Conservation (phyloP, 2,797 vertebrate genomes). For the Florisuga fusca region DNA sequence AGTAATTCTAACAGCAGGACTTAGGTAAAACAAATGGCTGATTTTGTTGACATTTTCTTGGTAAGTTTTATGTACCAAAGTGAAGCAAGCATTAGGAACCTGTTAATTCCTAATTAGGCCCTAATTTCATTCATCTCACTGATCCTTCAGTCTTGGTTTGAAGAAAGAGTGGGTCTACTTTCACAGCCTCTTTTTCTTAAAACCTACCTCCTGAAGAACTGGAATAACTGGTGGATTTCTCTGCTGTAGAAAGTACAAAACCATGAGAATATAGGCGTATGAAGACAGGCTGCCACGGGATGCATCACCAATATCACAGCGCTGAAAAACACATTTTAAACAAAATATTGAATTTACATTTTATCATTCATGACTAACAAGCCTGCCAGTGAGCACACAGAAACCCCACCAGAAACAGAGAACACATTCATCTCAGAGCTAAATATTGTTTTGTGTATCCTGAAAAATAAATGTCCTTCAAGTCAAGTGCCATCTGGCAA, state of each 20-base stretch:
- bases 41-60: background rate
- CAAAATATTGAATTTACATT: slow-evolving; percentile 10
- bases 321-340: slow-evolving; percentile 78
- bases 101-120: background rate
- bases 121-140: background rate
- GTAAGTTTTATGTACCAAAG: background rate
- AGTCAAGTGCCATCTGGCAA: slow-evolving; percentile 28
- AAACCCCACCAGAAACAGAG: background rate
- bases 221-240: slow-evolving; percentile 95
- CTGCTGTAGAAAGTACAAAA: slow-evolving; percentile 98
- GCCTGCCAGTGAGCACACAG: background rate
- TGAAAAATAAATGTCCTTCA: slow-evolving; percentile 16
- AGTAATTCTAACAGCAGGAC: background rate
- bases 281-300: slow-evolving; percentile 98
- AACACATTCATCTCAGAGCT: background rate
- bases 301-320: slow-evolving; percentile 97
- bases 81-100: background rate
- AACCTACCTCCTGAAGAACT: slow-evolving; percentile 94
- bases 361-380: background rate
- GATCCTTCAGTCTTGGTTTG: background rate
- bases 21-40: background rate
- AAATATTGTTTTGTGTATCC: slow-evolving; percentile 10
- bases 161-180: background rate
- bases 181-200: background rate
- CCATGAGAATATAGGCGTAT: slow-evolving; percentile 99